Base-by-base conservation (phyloP, 1,140 invertebrate genomes). In the Daktulosphaira vitifoliae region DNA sequence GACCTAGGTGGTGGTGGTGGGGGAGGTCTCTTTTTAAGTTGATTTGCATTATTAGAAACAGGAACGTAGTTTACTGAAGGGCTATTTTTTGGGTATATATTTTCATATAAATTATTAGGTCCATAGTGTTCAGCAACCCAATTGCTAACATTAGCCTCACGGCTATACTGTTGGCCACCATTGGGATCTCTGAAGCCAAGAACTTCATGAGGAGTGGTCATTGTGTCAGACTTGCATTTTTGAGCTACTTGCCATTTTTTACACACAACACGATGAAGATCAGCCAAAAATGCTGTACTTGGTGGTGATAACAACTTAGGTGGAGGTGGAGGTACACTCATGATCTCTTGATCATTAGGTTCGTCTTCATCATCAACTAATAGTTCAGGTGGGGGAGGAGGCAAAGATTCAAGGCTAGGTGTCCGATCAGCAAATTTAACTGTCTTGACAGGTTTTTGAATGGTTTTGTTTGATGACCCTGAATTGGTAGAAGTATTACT, bases 221-320 rank as follows among this genome's bases (percentile, higher is more conserved):
- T 83, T 16, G 84, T 81, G 72, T 93, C 89, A 1, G 85, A 73
- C 75, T 90, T 90, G 72, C 91, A 92, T 71, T 93, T 93, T 69
- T 95, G 89, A 0, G 90, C 89, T 1, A 92, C 89, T 72, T 92
- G 89, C 90, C 91, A 93, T 71, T 95, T 95, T 69, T 93, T 92
- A 51, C 88, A 81, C 88, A 94, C 93, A 0, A 94, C 90, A 49
- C 90, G 78, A 69, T 94, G 90, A 7, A 94, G 77, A 75, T 94
- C 90, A 72, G 86, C 86, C 8, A 94, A 76, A 70, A 95, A 94
- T 48, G 89, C 87, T 4, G 82, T 85, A 53, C 70, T 74, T 42
- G 73, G 69, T 18, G 70, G 70, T 7, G 85, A 83, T 37, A 87
- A 80, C 68, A 84, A 82, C 0, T 87, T 86, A 13, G 86, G 82